Evolutionary conservation across 2,888 invertebrate genomes (phyloP).

Genomic region (Cylloceria caligata): DNA sequence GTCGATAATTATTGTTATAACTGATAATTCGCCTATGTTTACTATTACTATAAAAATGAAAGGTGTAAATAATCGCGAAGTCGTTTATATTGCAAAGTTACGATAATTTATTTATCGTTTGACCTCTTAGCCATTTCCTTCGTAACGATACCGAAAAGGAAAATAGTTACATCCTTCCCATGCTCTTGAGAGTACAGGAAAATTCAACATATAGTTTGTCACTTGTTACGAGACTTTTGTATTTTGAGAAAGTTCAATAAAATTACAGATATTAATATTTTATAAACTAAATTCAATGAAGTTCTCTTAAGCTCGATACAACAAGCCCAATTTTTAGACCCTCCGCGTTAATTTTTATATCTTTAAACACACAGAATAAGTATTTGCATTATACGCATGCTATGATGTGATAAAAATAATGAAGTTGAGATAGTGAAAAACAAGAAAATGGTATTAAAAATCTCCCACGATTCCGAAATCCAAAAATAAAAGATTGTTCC

Average conservation of each 20-base stretch:
- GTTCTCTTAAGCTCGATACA: background rate
- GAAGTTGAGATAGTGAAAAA: too few species aligned
- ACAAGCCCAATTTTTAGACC: background rate
- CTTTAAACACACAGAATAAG: too few species aligned
- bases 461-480: too few species aligned
- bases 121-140: background rate
- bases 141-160: background rate
- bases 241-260: background rate
- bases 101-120: conserved; percentile 10
- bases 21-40: conserved; percentile 55
- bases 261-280: background rate
- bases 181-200: background rate
- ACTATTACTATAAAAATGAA: conserved; percentile 36
- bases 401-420: too few species aligned
- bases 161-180: background rate
- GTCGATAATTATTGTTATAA: conserved; percentile 56
- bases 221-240: background rate
- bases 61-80: conserved; percentile 60
- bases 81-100: conserved; percentile 57
- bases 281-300: background rate
- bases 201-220: background rate
- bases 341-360: background rate
- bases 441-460: too few species aligned
- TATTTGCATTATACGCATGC: too few species aligned
- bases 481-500: too few species aligned